phyloP scores from a whole-genome alignment of 2,113 vertebrate genomes.

The Cairina moschata region DNA sequence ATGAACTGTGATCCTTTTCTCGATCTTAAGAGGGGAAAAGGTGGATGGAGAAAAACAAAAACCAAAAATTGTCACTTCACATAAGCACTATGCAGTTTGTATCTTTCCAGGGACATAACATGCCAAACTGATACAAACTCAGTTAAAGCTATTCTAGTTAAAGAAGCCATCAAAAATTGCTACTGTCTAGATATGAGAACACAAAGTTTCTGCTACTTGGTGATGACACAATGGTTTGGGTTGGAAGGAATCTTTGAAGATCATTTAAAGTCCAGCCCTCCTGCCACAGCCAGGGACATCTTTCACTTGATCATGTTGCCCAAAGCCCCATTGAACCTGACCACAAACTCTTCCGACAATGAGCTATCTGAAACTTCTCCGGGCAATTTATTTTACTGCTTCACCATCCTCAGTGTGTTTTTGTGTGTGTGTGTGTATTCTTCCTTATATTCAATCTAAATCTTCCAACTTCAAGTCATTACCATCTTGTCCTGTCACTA shows the following conservation, averaged over 20 bases:
- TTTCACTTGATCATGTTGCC: not conserved
- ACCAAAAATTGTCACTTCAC: not conserved
- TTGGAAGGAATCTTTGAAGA: not conserved
- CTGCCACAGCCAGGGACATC: no score
- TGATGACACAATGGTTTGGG: not conserved
- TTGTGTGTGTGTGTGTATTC: no score
- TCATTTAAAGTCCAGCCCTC: no score
- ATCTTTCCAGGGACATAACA: not conserved
- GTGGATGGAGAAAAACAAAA: not conserved
- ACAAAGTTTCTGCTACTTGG: not conserved
- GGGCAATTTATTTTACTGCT: no score
- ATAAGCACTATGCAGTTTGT: not conserved
- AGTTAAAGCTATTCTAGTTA: not conserved
- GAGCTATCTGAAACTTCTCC: no score
- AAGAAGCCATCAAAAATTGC: not conserved
- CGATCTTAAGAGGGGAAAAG: slow-evolving; percentile 77
- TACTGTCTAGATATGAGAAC: not conserved
- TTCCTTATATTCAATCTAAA: no score
- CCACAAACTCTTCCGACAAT: no score
- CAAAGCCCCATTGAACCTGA: no score
- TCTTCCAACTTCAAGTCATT: no score
- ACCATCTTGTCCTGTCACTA: no score
- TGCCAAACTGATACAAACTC: not conserved
- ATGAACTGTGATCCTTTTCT: slow-evolving; percentile 90
- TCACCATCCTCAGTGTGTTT: no score